These are phyloP conservation scores for Lepus europaeus DNA, from an alignment of 2,113 vertebrate species.

Conservation along the genomic window DNA sequence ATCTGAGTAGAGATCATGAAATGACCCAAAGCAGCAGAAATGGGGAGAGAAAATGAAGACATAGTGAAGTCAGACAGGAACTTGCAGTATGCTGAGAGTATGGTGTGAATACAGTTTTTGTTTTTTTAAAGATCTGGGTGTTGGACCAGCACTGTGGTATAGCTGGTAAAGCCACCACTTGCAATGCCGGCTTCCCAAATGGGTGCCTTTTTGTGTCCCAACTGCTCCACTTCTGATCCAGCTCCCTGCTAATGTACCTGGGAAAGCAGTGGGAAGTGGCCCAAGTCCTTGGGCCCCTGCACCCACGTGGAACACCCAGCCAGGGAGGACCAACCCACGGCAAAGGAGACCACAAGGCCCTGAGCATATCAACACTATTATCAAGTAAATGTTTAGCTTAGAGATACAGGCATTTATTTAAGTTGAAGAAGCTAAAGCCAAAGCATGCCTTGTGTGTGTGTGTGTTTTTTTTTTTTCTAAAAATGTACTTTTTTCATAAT, in stretches of 20 bases:
- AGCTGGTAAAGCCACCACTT: too few relatives aligned
- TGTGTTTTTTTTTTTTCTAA: neutral
- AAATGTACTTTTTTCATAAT: constrained; percentile 50
- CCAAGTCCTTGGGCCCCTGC: too few relatives aligned
- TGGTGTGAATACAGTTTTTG: neutral
- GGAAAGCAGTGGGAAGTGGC: too few relatives aligned
- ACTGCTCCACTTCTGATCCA: too few relatives aligned
- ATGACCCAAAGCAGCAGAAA: neutral
- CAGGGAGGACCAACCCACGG: neutral
- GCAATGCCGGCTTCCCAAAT: too few relatives aligned
- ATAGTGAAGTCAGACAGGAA: neutral
- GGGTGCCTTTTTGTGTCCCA: too few relatives aligned
- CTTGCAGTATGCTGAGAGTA: neutral
- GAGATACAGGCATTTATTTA: constrained; percentile 14
- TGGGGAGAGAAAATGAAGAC: neutral
- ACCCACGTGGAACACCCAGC: neutral
- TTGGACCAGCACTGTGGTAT: too few relatives aligned
- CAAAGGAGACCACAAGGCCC: neutral
- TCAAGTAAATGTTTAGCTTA: neutral
- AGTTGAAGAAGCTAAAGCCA: constrained; percentile 17
- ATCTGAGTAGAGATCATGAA: neutral
- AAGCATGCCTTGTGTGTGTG: constrained; percentile 4
- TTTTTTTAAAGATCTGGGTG: too few relatives aligned
- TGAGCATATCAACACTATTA: neutral
- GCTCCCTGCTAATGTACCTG: too few relatives aligned